Percentiles rank a stretch among this genome's conserved stretches.
Evolutionary conservation across 2,113 vertebrate species (phyloP).

Genomic region (Morphnarchus princeps): DNA sequence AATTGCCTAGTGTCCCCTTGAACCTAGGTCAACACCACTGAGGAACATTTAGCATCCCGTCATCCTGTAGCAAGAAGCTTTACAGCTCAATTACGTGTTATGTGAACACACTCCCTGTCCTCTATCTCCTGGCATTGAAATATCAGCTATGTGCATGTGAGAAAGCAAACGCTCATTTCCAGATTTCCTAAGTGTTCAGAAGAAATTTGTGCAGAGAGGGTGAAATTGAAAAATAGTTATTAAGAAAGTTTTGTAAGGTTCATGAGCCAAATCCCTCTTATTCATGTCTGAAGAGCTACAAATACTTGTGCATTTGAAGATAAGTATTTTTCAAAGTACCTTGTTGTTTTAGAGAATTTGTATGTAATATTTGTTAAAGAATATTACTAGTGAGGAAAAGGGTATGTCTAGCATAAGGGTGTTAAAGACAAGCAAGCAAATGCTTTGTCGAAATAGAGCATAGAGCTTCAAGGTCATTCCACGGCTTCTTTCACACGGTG

Average conservation of each 20-base stretch:
- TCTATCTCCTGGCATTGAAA: neutral
- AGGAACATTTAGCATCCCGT: neutral
- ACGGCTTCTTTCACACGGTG: accelerated
- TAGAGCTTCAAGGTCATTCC: neutral
- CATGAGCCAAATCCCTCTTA: neutral
- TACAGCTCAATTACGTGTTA: neutral
- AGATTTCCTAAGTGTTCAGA: neutral
- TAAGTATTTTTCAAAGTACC: neutral
- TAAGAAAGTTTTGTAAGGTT: neutral
- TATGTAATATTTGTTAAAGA: neutral
- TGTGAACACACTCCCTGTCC: neutral
- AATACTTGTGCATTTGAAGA: neutral
- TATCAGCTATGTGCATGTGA: neutral
- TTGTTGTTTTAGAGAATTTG: neutral
- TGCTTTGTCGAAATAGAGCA: neutral
- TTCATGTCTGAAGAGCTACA: neutral
- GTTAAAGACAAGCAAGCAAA: neutral
- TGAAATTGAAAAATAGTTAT: neutral
- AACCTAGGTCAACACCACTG: neutral
- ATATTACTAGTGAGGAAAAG: neutral
- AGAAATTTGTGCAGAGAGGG: neutral
- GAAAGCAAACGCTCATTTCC: neutral
- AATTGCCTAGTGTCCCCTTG: neutral
- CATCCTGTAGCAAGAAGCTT: neutral
- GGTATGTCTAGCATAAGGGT: neutral